Conservation (phyloP, 2,888 invertebrate species). For the Deilephila porcellus region DNA sequence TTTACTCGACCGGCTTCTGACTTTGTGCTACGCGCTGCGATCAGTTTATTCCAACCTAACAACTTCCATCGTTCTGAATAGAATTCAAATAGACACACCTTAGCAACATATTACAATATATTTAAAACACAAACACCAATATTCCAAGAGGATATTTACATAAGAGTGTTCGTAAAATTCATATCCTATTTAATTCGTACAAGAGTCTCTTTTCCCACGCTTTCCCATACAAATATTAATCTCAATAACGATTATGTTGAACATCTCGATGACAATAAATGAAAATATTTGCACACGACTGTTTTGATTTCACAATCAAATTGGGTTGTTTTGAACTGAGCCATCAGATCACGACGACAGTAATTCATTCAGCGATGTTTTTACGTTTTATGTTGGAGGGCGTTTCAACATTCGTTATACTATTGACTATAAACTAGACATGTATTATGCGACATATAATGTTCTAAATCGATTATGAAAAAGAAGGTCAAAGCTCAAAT, state of each 20-base stretch:
- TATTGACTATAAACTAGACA: no score
- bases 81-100: no score
- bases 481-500: no score
- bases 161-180: background rate
- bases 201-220: slow-evolving; percentile 56
- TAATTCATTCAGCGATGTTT: slow-evolving; percentile 54
- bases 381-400: slow-evolving; percentile 41
- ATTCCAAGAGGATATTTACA: background rate
- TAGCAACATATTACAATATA: no score
- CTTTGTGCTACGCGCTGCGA: background rate
- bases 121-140: background rate
- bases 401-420: no score
- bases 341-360: slow-evolving; percentile 43
- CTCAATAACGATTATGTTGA: slow-evolving; percentile 58
- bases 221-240: slow-evolving; percentile 56
- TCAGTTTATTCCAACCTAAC: no score
- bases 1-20: background rate
- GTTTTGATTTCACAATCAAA: slow-evolving; percentile 66
- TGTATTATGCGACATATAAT: no score
- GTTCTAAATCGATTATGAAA: no score
- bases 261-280: slow-evolving; percentile 61
- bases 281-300: slow-evolving; percentile 69
- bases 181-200: slow-evolving; percentile 36
- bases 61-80: no score
- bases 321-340: slow-evolving; percentile 51